Base-by-base conservation (phyloP, 1,140 invertebrate genomes). In the Drosophila arizonae region DNA sequence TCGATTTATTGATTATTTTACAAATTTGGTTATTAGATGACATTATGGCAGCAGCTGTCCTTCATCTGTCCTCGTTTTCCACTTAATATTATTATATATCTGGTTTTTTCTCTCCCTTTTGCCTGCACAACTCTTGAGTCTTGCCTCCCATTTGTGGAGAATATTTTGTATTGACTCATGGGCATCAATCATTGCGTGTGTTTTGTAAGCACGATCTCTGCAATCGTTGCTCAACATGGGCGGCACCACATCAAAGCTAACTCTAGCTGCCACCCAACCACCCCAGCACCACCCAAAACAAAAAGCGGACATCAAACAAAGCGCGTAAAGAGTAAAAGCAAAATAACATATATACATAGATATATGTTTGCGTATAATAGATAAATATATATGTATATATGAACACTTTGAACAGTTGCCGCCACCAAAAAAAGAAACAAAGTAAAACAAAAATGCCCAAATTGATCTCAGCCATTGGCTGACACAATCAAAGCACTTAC, bases 231-330 rank as follows among this genome's bases (percentile, higher is more conserved):
- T 43, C 62, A 77, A 80, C 39, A 21, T 15, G n/a, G 68, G 56
- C 82, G 81, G 71, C 60, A 65, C n/a, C 24, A 85, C 72, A 56
- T 81, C 78, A 87, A 85, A 85, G 81, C 50, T 33, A n/a, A 39
- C 10, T 24, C 45, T 30, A 33, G 30, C 64, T 5, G 24, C 10
- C 45, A 45, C 11, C 58, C 58, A 65, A 11, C 36, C 46, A 13
- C 58, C 41, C 62, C 46, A 54, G 66, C 28, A 65, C 24, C 58
- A 50, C 41, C 39, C 13, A 43, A 48, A 48, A 21, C 46, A 45
- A 33, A 79, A 72, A 70, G 36, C 48, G 67, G 58, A 78, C 76
- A 75, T 72, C 71, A 76, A 76, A 87, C 65, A 81, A 66, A 63
- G 56, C 26, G 45, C 62, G 46, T 48, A 55, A 58, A 60, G 54